These are phyloP conservation scores for Silvanus unidentatus DNA, from an alignment of 2,888 invertebrate species.

Conservation along the genomic window DNA sequence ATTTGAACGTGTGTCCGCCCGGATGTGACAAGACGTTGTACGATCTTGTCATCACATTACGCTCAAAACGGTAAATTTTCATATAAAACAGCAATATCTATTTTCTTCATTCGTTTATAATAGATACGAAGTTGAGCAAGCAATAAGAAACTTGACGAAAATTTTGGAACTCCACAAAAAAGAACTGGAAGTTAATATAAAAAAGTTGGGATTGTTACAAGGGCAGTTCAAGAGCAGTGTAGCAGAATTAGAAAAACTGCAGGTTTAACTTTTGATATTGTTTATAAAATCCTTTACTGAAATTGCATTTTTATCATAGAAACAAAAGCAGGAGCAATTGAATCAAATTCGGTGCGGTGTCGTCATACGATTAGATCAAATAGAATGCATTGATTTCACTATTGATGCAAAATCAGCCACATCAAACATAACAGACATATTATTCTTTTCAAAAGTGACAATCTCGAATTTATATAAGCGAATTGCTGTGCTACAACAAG, in stretches of 20 bases:
- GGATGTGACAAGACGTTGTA: slow-evolving; percentile 66
- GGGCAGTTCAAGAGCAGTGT: slow-evolving; percentile 51
- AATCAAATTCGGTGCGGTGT: slow-evolving; percentile 71
- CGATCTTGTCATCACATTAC: slow-evolving; percentile 58
- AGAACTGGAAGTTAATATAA: slow-evolving; percentile 55
- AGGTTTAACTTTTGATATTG: slow-evolving; percentile 47
- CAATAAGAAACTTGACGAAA: slow-evolving; percentile 54
- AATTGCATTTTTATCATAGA: slow-evolving; percentile 46
- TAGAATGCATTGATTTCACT: slow-evolving; percentile 44
- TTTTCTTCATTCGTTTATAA: not conserved
- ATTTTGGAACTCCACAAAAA: slow-evolving; percentile 54
- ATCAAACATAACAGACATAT: slow-evolving; percentile 48
- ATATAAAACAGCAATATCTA: not conserved
- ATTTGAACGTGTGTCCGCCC: slow-evolving; percentile 66
- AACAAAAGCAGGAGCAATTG: slow-evolving; percentile 67
- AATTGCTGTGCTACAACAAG: slow-evolving; percentile 59
- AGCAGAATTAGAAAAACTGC: slow-evolving; percentile 57
- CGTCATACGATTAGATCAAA: slow-evolving; percentile 63
- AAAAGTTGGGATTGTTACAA: slow-evolving; percentile 53
- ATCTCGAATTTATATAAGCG: slow-evolving; percentile 56
- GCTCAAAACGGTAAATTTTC: slow-evolving; percentile 50
- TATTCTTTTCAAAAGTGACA: slow-evolving; percentile 59
- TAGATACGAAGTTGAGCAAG: slow-evolving; percentile 54
- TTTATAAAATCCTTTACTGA: not conserved
- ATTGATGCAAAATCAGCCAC: slow-evolving; percentile 51